A percentile compares a stretch with the other conserved stretches of the same genome.
Conservation (phyloP, 2,797 vertebrate species). For the Erpetoichthys calabaricus region DNA sequence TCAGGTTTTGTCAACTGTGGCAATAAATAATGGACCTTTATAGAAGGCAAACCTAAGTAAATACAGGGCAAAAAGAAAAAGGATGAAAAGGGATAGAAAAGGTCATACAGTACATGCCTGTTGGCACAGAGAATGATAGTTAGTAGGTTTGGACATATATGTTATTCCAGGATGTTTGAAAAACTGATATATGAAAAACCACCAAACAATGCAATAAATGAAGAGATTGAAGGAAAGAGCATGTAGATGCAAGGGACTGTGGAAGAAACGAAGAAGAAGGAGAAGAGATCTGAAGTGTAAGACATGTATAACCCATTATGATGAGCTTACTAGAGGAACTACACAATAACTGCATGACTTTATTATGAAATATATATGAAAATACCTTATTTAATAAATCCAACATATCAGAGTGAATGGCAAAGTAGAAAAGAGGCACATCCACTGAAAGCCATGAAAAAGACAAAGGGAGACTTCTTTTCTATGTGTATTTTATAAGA, state of each 20-base stretch:
- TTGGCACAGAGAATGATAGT: too few relatives aligned
- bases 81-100: conserved; percentile 21
- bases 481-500: conserved; percentile 3
- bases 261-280: too few relatives aligned
- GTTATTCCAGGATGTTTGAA: too few relatives aligned
- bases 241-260: too few relatives aligned
- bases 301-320: not conserved
- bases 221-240: too few relatives aligned
- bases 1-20: not conserved
- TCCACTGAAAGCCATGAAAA: not conserved
- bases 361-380: conserved; percentile 25
- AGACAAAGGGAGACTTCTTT: not conserved
- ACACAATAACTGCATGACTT: conserved; percentile 29
- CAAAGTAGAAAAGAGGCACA: not conserved
- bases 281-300: too few relatives aligned
- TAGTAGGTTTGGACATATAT: too few relatives aligned
- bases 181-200: too few relatives aligned
- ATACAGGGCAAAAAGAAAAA: conserved; percentile 8
- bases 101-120: conserved; percentile 20
- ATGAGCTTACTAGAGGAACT: conserved; percentile 14
- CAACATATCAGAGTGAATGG: conserved; percentile 19
- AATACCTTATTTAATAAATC: conserved; percentile 27
- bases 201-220: too few relatives aligned
- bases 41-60: conserved; percentile 17
- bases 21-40: not conserved